Evolutionary conservation across 2,113 vertebrate species (phyloP).

Genomic region (Fregata magnificens): DNA sequence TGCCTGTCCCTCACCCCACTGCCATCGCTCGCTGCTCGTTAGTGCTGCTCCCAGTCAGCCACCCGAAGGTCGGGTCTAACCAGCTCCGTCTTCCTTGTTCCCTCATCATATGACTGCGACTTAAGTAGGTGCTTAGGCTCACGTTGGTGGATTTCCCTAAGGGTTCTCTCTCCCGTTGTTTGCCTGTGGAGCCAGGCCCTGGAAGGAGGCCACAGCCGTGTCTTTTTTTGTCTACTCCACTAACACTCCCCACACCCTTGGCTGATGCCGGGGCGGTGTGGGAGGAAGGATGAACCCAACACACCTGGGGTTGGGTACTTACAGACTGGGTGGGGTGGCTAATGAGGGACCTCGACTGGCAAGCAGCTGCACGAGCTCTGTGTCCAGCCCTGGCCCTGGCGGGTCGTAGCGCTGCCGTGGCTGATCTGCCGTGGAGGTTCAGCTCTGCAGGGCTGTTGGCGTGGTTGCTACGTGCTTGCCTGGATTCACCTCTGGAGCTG

Average conservation of each 20-base stretch:
- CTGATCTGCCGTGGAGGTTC: accelerated
- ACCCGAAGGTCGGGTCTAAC: background rate
- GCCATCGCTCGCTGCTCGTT: accelerated
- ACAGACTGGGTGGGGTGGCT: background rate
- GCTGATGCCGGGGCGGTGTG: accelerated
- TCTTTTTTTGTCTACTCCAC: background rate
- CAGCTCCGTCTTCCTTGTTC: background rate
- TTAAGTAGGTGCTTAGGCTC: background rate
- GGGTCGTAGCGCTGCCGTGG: accelerated
- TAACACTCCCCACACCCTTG: background rate
- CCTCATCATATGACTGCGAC: too few species aligned
- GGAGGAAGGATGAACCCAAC: too few species aligned
- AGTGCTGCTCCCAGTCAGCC: background rate
- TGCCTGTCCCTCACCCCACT: accelerated
- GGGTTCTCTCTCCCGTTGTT: background rate
- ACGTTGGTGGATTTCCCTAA: accelerated
- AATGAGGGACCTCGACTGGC: background rate
- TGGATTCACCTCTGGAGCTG: background rate
- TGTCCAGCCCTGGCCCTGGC: background rate
- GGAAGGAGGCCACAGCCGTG: background rate
- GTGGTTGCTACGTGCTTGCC: accelerated
- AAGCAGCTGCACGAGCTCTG: accelerated
- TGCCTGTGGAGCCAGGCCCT: background rate
- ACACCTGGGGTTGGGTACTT: accelerated
- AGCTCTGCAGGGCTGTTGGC: background rate